Evolutionary conservation across 2,113 vertebrate genomes (phyloP), one percentile per base, ranked within the genome.

Genomic region (Rhinogobius similis): DNA sequence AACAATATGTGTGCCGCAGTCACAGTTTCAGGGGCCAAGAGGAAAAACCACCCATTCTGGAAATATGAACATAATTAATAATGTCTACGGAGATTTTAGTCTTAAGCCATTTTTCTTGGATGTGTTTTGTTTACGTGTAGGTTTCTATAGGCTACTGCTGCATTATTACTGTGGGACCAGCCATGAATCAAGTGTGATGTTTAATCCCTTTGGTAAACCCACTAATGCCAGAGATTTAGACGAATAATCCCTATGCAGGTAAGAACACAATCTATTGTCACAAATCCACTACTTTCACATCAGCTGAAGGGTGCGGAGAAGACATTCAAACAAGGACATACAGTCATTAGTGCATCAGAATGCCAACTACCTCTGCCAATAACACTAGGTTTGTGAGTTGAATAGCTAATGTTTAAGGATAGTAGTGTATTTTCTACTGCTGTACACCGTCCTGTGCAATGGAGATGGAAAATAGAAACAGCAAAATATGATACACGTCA

Each of bases 181-280:
- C 62, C 38, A 26, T 82, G 75, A 89, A 85, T 90, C 72, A 80
- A 82, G 52, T 68, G 68, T 80, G 73, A 82, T 72, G 80, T 10
- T 46, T 90, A 90, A 92, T 90, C 87, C 84, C 67, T 50, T 69
- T 72, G 41, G 78, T 89, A 89, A 91, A 56, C 85, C 79, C 53
- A 71, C 86, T 82, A 91, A 90, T 86, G 84, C 84, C 87, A 75
- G 78, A 83, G 88, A 91, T 91, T 87, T 84, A 67, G 82, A 69
- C 61, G 43, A 72, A 74, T 91, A 87, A 91, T 89, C 87, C 77
- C 70, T 53, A 32, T 67, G 75, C 74, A 80, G 77, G 86, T 86
- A 75, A 77, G 13, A 66, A 59, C 78, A 48, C 82, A 77, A 88
- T 86, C 66, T 79, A 82, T 80, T 79, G 83, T 80, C 72, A 75